Base-by-base conservation (phyloP, 1,140 invertebrate species). In the Forficula auricularia region DNA sequence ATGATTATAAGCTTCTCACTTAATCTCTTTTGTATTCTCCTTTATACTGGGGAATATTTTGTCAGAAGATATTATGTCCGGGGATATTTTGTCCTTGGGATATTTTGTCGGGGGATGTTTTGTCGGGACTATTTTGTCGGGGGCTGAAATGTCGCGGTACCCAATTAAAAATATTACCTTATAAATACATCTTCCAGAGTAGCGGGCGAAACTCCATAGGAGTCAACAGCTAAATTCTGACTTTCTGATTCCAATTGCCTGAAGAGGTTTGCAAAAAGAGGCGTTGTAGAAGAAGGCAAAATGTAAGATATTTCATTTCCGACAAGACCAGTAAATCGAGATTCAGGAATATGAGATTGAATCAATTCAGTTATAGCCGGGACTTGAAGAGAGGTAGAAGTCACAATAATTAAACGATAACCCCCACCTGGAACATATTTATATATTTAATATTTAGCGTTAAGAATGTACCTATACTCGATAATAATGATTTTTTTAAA, bases 101-200 rank as follows among this genome's bases (percentile, higher is more conserved):
- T n/a, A n/a, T n/a, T n/a, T n/a, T n/a, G n/a, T n/a, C n/a, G n/a
- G n/a, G n/a, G n/a, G n/a, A n/a, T n/a, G n/a, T n/a, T n/a, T n/a
- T n/a, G n/a, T n/a, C n/a, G n/a, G n/a, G n/a, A n/a, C n/a, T n/a
- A n/a, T n/a, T n/a, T n/a, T n/a, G n/a, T n/a, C n/a, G n/a, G n/a
- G n/a, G n/a, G n/a, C n/a, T n/a, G n/a, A n/a, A n/a, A n/a, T n/a
- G n/a, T n/a, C n/a, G n/a, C n/a, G n/a, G n/a, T n/a, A n/a, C n/a
- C n/a, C n/a, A n/a, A n/a, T n/a, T n/a, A n/a, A n/a, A n/a, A n/a
- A n/a, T n/a, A n/a, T n/a, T 52, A 69, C 67, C 60, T 70, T 1
- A 75, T 46, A 49, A 75, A 75, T 4, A 75, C 72, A 56, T 75
- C 72, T 48, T 75, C 72, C 64, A 75, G 69, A 7, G 72, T 75